phyloP scores from a whole-genome alignment of 2,888 invertebrate genomes.

The Lycophotia porphyrea region DNA sequence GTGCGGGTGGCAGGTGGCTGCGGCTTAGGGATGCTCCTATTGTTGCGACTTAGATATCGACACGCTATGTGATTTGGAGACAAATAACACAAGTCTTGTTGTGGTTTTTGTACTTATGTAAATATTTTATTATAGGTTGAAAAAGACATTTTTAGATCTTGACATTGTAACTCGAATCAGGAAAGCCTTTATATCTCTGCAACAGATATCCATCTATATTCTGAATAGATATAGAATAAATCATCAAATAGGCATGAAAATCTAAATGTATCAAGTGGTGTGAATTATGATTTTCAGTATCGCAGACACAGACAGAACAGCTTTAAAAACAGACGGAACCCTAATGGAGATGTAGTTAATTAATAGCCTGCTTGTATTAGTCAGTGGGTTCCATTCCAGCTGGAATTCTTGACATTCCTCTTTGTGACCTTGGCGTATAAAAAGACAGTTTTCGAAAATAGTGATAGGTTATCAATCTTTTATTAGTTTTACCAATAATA shows the following conservation, averaged over 20 bases:
- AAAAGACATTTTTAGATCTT: neutral
- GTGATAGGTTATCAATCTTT: neutral
- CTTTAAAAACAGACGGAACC: conserved; percentile 17
- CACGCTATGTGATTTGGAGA: conserved; percentile 34
- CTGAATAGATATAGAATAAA: neutral
- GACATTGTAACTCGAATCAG: neutral
- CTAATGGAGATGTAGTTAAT: conserved; percentile 37
- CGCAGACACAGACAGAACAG: neutral
- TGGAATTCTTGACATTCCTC: conserved; percentile 38
- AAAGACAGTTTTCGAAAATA: neutral
- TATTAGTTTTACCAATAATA: neutral
- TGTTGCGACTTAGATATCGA: conserved; percentile 54
- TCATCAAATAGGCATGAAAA: neutral
- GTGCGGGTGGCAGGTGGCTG: conserved; percentile 89
- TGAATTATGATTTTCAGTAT: neutral
- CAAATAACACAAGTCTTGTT: neutral
- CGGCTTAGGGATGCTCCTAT: conserved; percentile 76
- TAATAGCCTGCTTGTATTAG: conserved; percentile 12
- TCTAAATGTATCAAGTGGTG: no score
- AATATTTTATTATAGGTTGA: neutral
- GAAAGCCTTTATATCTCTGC: neutral
- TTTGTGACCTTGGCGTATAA: conserved; percentile 23
- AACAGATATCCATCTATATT: no score
- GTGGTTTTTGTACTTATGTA: neutral
- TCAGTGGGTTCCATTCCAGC: conserved; percentile 24